Percentiles rank a stretch among this genome's conserved stretches.
Evolutionary conservation across 2,113 vertebrate species (phyloP).

Genomic region (Rhabdomys dilectus): DNA sequence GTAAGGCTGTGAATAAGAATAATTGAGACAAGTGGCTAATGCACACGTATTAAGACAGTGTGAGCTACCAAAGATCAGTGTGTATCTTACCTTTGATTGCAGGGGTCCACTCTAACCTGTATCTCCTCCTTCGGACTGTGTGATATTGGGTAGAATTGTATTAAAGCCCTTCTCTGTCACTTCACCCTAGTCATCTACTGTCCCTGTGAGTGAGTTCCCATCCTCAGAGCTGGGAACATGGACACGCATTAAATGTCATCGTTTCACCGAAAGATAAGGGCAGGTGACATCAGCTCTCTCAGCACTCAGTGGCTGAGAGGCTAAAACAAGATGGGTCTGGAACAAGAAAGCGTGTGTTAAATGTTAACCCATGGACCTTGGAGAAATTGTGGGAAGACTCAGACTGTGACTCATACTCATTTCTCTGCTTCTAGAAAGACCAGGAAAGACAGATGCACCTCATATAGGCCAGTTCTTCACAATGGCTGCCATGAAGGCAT

Average conservation of each 20-base stretch:
- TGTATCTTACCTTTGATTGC: background rate
- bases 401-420: too few species aligned
- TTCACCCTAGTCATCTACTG: fast-evolving
- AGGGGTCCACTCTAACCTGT: background rate
- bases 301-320: background rate
- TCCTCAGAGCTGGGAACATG: background rate
- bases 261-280: too few species aligned
- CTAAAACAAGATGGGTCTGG: background rate
- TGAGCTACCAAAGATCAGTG: background rate
- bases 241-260: background rate
- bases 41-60: background rate
- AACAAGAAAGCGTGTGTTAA: background rate
- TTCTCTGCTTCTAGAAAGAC: background rate
- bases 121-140: background rate
- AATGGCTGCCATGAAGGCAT: fast-evolving
- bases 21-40: background rate
- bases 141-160: background rate
- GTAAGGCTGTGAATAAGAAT: fast-evolving
- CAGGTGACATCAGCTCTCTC: background rate
- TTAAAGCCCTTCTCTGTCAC: background rate
- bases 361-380: background rate
- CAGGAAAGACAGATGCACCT: background rate
- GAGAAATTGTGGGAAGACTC: background rate
- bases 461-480: background rate
- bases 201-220: background rate